Base-by-base conservation (phyloP, 92 coral and sea anemone species). In the Nematostella vectensis region DNA sequence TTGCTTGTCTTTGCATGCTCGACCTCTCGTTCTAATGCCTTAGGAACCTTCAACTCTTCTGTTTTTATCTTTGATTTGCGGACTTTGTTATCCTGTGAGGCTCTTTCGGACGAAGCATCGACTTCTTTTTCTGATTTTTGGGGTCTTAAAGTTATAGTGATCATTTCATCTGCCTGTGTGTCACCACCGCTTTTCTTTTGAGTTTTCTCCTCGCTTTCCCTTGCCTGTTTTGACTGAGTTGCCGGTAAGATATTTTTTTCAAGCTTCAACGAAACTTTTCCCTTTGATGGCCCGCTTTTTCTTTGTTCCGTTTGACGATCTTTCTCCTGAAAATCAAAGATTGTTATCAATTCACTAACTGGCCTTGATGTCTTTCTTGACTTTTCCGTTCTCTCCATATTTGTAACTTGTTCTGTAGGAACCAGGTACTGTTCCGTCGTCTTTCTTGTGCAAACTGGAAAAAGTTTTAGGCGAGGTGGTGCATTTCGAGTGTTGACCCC, bases 201-300 rank as follows among this genome's bases (percentile, higher is more conserved):
- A 25, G 33, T 39, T 6, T 25, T 10, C 30, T 40, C 30, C n/a
- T n/a, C n/a, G n/a, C n/a, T n/a, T n/a, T n/a, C n/a, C n/a, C n/a
- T n/a, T n/a, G n/a, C n/a, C n/a, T n/a, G n/a, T n/a, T n/a, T n/a
- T n/a, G 40, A 22, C 21, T 45, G 51, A 45, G 4, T 45, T 6
- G 51, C 12, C 51, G 51, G 9, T 6, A 6, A 8, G 21, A 4
- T 17, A 10, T 8, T 4, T 45, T 45, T 45, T 45, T 19, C 23
- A 4, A 19, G 51, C 18, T 19, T 45, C 18, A 4, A 4, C 9
- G 51, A 45, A 10, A 19, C 4, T 22, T 45, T 17, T 45, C 23
- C 31, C 63, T 66, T 66, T 66, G 72, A 66, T 19, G 44, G 18
- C 48, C 55, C 72, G 55, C 72, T 66, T 55, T 21, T 31, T 55